Conservation (phyloP, 2,113 vertebrate genomes). For the Climacteris rufus region DNA sequence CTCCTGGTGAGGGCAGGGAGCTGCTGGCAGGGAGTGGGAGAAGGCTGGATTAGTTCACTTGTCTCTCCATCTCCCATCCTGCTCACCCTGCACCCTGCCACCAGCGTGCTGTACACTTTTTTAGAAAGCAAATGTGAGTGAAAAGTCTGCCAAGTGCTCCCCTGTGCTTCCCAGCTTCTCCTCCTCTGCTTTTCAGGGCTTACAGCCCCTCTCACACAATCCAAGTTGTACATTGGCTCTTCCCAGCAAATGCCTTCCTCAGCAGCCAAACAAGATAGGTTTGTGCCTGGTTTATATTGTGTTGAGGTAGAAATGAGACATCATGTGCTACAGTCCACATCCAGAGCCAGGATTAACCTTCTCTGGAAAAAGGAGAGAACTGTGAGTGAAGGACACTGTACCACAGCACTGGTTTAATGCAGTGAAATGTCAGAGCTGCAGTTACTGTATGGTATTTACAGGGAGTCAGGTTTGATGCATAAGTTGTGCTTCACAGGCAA, state of each 20-base stretch:
- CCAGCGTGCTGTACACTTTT: background rate
- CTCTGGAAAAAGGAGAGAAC: background rate
- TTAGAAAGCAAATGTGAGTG: background rate
- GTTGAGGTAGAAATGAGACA: background rate
- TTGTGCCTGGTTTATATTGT: accelerated
- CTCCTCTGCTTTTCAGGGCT: background rate
- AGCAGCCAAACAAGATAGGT: background rate
- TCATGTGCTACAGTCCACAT: background rate
- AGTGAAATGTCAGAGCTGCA: background rate
- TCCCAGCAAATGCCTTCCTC: background rate
- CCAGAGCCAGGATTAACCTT: background rate
- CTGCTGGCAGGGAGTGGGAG: background rate
- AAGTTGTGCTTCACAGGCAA: background rate
- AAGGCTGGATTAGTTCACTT: background rate
- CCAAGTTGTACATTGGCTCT: background rate
- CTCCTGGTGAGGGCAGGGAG: background rate
- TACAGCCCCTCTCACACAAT: background rate
- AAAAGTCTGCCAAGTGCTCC: background rate
- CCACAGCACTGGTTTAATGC: background rate
- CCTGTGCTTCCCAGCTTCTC: background rate
- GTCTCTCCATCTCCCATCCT: background rate
- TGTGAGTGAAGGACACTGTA: background rate
- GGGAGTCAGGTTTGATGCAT: accelerated
- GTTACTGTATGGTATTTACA: background rate
- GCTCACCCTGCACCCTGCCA: background rate